Base-by-base conservation (phyloP, 92 coral and sea anemone species). In the Paramuricea clavata region DNA sequence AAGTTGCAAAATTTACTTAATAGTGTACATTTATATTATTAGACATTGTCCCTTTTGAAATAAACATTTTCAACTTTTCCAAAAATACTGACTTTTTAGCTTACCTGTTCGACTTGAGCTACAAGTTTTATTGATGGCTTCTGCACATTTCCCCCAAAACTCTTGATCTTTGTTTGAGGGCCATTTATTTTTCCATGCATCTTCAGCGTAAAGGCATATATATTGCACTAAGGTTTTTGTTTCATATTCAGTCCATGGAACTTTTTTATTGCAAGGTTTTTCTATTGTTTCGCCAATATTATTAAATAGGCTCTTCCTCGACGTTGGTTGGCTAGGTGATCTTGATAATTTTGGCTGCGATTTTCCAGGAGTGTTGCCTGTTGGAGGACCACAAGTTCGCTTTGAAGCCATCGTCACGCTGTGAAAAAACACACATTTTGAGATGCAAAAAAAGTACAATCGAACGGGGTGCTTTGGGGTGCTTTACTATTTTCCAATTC, bases 61-160 rank as follows among this genome's bases (percentile, higher is more conserved):
- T 47, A 47, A 47, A 47, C 1, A 47, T 17, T 6, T 47, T 47
- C 1, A 6, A 47, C 10, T 47, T 10, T 47, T 10, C 2, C 54
- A 47, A 23, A 19, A 61, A 12, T 23, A 6, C 2, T 5, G 1
- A 4, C 9, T 4, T 23, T 61, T 61, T 23, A 23, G 9, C 35
- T 61, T 74, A 89, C 93, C 89, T 85, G 93, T 70, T 61, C 93
- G 44, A 42, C 87, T 50, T 30, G 87, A 90, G n/a, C 82, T 75
- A 78, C 88, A 86, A 31, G 73, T 81, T 77, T 81, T 74, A 71
- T 86, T 90, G 25, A 90, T 89, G 33, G 93, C 82, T 28, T 64
- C 70, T 15, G 90, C 89, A 80, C 93, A 90, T 36, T 30, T 23
- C 12, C 36, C 81, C 89, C 86, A 86, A 54, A 86, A 86, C 13